phyloP scores from a whole-genome alignment of 2,113 vertebrate species.

The Psophia crepitans region DNA sequence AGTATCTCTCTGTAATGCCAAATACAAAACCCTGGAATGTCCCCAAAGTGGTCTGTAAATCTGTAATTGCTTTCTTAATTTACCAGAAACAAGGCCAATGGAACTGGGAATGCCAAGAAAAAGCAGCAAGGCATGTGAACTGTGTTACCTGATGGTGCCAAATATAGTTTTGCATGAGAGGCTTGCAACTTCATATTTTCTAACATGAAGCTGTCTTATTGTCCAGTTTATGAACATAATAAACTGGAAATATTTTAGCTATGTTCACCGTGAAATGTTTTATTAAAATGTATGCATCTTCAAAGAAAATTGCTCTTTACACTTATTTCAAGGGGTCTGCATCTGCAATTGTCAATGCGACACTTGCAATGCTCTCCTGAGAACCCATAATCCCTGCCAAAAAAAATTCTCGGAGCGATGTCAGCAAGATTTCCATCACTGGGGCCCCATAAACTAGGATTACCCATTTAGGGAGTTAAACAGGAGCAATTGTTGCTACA shows the following conservation, averaged over 20 bases:
- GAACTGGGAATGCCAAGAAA: background rate
- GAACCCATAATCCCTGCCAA: background rate
- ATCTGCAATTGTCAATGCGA: accelerated
- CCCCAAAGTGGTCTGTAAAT: background rate
- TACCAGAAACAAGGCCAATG: slow-evolving; percentile 7
- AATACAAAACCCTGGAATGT: background rate
- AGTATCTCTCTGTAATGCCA: background rate
- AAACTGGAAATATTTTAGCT: background rate
- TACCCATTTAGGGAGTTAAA: slow-evolving; percentile 52
- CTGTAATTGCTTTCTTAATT: slow-evolving; percentile 29
- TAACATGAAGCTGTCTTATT: background rate
- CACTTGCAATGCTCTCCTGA: background rate
- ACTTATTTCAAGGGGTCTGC: background rate
- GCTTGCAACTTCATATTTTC: background rate
- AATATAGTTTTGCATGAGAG: background rate
- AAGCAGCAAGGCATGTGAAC: background rate
- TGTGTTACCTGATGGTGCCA: background rate
- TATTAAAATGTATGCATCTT: background rate
- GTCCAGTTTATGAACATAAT: background rate
- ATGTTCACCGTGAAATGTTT: background rate
- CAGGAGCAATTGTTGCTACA: slow-evolving; percentile 50
- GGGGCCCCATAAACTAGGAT: slow-evolving; percentile 8
- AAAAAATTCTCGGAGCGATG: background rate
- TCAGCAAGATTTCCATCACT: background rate
- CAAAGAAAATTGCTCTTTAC: background rate